These are phyloP conservation scores for Diachasmimorpha longicaudata DNA, from an alignment of 1,140 invertebrate species.

Conservation along the genomic window DNA sequence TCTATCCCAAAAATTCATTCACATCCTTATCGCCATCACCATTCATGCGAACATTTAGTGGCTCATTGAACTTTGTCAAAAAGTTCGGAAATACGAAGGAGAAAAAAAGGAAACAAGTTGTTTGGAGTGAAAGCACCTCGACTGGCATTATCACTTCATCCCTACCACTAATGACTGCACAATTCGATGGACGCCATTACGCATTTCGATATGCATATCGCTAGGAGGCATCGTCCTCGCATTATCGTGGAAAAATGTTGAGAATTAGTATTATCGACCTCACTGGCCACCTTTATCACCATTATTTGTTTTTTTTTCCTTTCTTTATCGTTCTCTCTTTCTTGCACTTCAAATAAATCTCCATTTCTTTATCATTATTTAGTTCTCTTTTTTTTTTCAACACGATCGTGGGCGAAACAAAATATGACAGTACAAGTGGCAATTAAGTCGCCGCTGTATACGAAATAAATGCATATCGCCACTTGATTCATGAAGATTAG, in stretches of 20 bases:
- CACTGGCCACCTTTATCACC: neutral
- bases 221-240: slow-evolving; percentile 14
- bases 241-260: slow-evolving; percentile 15
- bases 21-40: neutral
- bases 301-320: neutral
- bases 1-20: neutral
- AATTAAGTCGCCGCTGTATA: slow-evolving; percentile 37
- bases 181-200: slow-evolving; percentile 13
- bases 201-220: slow-evolving; percentile 14
- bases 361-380: neutral
- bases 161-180: neutral
- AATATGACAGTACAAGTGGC: slow-evolving; percentile 34
- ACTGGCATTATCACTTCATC: neutral
- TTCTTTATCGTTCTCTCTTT: neutral
- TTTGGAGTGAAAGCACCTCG: neutral
- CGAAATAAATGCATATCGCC: slow-evolving; percentile 35
- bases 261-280: slow-evolving; percentile 16
- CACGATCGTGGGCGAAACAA: slow-evolving; percentile 34
- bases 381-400: neutral
- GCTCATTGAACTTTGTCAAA: neutral
- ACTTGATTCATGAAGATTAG: slow-evolving; percentile 49
- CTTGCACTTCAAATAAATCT: neutral
- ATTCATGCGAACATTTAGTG: neutral
- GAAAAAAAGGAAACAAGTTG: slow-evolving; percentile 1
- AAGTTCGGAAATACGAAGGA: neutral